Conservation (phyloP, 2,888 invertebrate genomes). For the Balanococcus diminutus region DNA sequence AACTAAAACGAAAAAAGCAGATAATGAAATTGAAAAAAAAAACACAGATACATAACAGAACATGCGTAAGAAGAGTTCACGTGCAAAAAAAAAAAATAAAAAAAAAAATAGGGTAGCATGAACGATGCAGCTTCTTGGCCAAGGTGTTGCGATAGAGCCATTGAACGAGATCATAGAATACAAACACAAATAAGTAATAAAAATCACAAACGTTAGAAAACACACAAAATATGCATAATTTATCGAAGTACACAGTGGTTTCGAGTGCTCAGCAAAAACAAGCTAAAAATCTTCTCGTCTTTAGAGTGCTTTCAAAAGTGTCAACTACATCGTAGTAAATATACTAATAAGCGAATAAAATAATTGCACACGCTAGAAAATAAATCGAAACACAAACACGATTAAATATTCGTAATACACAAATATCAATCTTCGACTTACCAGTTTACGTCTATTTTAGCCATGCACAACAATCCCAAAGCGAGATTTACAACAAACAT, state of each 20-base stretch:
- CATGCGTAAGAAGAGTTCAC: background rate
- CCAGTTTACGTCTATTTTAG: constrained; percentile 45
- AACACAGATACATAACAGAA: background rate
- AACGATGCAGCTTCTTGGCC: constrained; percentile 44
- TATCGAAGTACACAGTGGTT: background rate
- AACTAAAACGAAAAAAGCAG: background rate
- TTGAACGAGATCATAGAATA: background rate
- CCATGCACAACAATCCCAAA: constrained; percentile 52
- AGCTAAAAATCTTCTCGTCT: background rate
- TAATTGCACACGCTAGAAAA: background rate
- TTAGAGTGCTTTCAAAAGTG: constrained; percentile 33
- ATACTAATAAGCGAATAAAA: background rate
- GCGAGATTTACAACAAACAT: constrained; percentile 47
- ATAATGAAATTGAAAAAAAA: background rate
- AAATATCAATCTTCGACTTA: constrained; percentile 33
- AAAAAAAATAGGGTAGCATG: background rate
- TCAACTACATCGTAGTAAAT: background rate
- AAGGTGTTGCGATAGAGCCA: constrained; percentile 54
- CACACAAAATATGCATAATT: background rate
- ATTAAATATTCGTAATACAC: background rate
- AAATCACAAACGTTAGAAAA: background rate
- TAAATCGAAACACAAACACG: background rate
- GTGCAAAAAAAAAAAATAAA: no score
- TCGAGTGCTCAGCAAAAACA: background rate
- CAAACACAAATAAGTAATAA: background rate